These are phyloP conservation scores for Dermatophagoides farinae DNA, from an alignment of 1,140 invertebrate species.

Conservation along the genomic window DNA sequence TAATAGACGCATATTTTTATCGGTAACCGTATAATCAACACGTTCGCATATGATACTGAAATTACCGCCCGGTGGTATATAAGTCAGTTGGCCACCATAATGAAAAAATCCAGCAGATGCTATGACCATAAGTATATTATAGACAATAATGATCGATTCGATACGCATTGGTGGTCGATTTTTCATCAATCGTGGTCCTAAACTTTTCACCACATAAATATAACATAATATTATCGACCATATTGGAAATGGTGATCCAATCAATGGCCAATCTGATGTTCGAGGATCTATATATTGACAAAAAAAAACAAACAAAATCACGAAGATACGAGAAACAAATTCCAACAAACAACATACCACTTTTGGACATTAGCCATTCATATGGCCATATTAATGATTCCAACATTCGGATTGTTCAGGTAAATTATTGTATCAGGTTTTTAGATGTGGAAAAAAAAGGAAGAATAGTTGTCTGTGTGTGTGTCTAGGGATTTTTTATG, in stretches of 20 bases:
- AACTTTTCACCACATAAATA: conserved; percentile 55
- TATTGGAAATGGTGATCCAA: conserved; percentile 73
- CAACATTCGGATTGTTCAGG: no score
- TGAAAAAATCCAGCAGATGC: conserved; percentile 25
- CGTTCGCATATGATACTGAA: conserved; percentile 74
- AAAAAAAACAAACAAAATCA: conserved; percentile 17
- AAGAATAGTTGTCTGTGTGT: no score
- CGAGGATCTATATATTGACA: conserved; percentile 59
- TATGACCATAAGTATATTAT: conserved; percentile 29
- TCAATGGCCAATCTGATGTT: conserved; percentile 70
- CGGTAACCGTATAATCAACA: conserved; percentile 58
- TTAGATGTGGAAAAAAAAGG: no score
- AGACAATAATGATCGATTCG: conserved; percentile 25
- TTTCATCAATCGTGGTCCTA: conserved; percentile 28
- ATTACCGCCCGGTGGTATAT: conserved; percentile 17
- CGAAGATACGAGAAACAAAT: background rate
- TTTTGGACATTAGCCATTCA: conserved; percentile 15
- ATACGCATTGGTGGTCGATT: conserved; percentile 27
- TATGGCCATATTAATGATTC: no score
- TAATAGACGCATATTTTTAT: conserved; percentile 61
- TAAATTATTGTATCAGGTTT: no score
- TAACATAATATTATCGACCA: conserved; percentile 36
- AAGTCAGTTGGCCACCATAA: conserved; percentile 21
- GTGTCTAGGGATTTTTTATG: no score
- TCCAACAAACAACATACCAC: conserved; percentile 7